phyloP scores from a whole-genome alignment of 2,888 invertebrate genomes.

The Cephus rjabovi region DNA sequence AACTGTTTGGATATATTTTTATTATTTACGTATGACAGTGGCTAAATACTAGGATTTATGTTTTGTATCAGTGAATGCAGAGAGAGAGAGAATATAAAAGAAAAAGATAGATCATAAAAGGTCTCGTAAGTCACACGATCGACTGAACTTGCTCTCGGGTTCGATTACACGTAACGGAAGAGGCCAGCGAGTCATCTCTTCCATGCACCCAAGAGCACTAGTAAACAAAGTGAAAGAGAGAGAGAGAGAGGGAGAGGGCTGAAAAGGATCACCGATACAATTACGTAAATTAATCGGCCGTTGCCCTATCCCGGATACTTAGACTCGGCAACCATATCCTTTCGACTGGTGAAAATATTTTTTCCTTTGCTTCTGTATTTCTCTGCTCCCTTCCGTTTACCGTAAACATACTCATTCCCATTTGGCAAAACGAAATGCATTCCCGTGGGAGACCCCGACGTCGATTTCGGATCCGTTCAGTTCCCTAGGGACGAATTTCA shows the following conservation, averaged over 20 bases:
- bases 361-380: neutral
- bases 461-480: neutral
- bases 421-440: conserved; percentile 9
- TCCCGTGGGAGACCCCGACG: neutral
- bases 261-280: neutral
- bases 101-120: neutral
- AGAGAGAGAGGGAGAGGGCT: neutral
- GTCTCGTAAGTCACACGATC: neutral
- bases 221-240: neutral
- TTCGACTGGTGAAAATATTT: neutral
- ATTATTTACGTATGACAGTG: neutral
- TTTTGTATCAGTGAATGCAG: neutral
- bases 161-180: neutral
- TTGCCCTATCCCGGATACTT: neutral
- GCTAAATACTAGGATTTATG: neutral
- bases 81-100: neutral
- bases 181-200: neutral
- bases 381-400: neutral
- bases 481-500: neutral
- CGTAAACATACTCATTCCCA: neutral
- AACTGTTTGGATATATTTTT: neutral
- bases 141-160: neutral
- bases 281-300: neutral
- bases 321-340: neutral
- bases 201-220: neutral